Evolutionary conservation across 92 coral and sea anemone genomes (phyloP), one percentile per base, ranked within the genome.

Genomic region (Zoanthus sociatus): DNA sequence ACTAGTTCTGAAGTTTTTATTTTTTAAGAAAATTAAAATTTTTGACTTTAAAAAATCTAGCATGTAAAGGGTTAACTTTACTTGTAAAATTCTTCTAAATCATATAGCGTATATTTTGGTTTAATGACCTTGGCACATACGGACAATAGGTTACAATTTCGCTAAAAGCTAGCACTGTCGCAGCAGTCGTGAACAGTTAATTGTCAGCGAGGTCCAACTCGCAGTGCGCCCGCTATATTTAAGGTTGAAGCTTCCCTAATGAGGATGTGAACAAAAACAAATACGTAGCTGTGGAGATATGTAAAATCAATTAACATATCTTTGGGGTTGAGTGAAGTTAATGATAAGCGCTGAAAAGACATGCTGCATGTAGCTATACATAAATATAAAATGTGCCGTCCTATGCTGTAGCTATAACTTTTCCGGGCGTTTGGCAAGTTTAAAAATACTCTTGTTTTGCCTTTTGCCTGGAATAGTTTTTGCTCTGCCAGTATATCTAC

Each of bases 271-370:
- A 64, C 75, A 46, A 66, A 81, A 81, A 63, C 20, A 64, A 56
- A 7, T 16, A 66, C 20, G n/a, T 10, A 42, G 10, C 47, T 21
- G n/a, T 81, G 76, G 26, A 81, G 63, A 81, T 66, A 46, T 81
- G 63, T 47, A 81, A 47, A 63, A 46, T 67, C 46, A 66, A 63
- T 66, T 31, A 66, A 17, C 33, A n/a, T 46, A 12, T 81, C 75
- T 64, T 74, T 56, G 45, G 47, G 85, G 21, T 81, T 51, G 63
- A 64, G 85, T 66, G 45, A 61, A 66, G 74, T 66, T 74, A 81
- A 66, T 81, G 58, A 53, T 45, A 66, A 33, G 75, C 60, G 76
- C 42, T 81, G 74, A 81, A 47, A 81, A 71, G 7, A 6, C 12
- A n/a, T 33, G 20, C 15, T 17, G 8, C 18, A 63, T 26, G n/a